Evolutionary conservation across 2,888 invertebrate species (phyloP), one percentile per base, ranked within the genome.

Genomic region (Tribolium freemani): DNA sequence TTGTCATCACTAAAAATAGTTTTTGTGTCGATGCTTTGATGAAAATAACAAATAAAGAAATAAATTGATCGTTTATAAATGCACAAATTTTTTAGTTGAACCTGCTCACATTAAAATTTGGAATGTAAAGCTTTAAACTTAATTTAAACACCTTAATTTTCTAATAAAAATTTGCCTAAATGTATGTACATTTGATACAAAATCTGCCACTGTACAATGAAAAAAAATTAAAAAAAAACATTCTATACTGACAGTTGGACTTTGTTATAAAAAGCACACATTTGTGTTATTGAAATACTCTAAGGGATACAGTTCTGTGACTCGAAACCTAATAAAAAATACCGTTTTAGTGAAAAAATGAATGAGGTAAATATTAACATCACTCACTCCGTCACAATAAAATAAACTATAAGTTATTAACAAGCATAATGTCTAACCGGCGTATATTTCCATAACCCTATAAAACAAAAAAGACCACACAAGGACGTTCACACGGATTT

Each of bases 181-280:
- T 64, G 64, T 64, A 53, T 64, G 64, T 64, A 64, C 64, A 64
- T 64, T 64, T 54, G 8, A 48, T 51, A 51, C 63, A 61, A 16
- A 16, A 16, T 16, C 16, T 10, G 51, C 20, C 31, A 64, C 31
- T 53, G 53, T 64, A 53, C 64, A 64, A 51, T n/a, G n/a, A n/a
- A 9, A 44, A 31, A 54, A 54, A 21, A 30, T 13, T 58, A 31
- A 51, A 31, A 3, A 48, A 63, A 63, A 50, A 50, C 50, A 63
- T 30, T 9, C 51, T 51, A 63, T 63, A 50, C 21, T 16, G 16
- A 38, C 11, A 26, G 13, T 61, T 61, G 31, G 20, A 46, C 48
- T 54, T 54, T 26, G 48, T 63, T 50, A 63, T 26, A 48, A 50
- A 61, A 63, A 63, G 50, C 63, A 63, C 50, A 60, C 54, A 31